A percentile compares a stretch with the other conserved stretches of the same genome.
phyloP scores from a whole-genome alignment of 2,888 invertebrate genomes.

The Acronicta psi region DNA sequence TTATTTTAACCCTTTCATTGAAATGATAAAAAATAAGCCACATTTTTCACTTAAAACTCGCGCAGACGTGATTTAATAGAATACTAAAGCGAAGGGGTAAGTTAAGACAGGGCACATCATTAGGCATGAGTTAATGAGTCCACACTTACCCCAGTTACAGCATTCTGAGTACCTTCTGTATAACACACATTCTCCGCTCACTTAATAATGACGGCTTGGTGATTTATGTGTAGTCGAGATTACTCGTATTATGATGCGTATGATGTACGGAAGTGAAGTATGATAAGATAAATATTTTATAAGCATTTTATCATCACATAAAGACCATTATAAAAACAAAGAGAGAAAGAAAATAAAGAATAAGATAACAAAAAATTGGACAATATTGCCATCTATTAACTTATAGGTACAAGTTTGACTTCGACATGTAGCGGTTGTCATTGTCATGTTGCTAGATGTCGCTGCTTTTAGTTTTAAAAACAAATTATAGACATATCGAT shows the following conservation, averaged over 20 bases:
- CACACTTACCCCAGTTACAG: slow-evolving; percentile 59
- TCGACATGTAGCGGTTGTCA: no score
- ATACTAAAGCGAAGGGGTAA: slow-evolving; percentile 60
- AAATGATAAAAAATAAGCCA: slow-evolving; percentile 32
- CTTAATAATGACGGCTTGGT: slow-evolving; percentile 44
- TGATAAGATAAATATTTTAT: no score
- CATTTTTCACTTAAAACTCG: slow-evolving; percentile 47
- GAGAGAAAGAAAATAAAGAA: no score
- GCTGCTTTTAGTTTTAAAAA: no score
- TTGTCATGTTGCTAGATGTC: no score
- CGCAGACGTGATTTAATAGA: slow-evolving; percentile 67
- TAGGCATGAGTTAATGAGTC: slow-evolving; percentile 76
- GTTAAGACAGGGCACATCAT: slow-evolving; percentile 71
- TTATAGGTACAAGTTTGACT: no score
- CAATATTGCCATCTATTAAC: no score
- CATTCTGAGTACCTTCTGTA: slow-evolving; percentile 45
- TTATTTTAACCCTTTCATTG: slow-evolving; percentile 14
- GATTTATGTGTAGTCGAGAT: slow-evolving; percentile 19
- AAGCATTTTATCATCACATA: background rate
- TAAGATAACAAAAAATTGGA: no score
- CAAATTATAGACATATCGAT: no score
- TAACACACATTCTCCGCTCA: slow-evolving; percentile 39
- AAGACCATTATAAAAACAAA: no score
- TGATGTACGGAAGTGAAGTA: slow-evolving; percentile 8
- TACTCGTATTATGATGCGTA: background rate